Conservation (phyloP, 2,797 vertebrate species). For the Avahi laniger region DNA sequence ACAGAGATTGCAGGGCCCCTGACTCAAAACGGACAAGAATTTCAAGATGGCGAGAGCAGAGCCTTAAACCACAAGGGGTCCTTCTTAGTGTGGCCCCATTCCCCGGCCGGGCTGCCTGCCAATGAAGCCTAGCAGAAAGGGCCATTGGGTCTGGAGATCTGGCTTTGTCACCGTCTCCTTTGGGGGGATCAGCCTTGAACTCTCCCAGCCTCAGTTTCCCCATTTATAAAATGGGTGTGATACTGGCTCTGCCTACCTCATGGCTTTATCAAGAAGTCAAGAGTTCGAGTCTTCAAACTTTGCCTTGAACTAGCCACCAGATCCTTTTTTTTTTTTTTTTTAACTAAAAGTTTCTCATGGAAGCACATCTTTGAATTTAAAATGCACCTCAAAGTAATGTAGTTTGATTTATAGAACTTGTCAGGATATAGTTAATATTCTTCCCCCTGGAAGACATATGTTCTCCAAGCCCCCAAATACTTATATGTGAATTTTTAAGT, state of each 20-base stretch:
- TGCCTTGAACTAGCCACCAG: background rate
- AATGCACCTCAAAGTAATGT: background rate
- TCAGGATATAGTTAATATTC: background rate
- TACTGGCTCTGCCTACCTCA: accelerated
- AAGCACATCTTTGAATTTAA: background rate
- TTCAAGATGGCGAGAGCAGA: background rate
- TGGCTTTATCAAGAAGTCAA: accelerated
- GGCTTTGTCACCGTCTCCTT: background rate
- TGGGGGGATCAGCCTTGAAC: background rate
- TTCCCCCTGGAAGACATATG: background rate
- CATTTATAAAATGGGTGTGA: background rate
- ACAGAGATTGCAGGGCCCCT: background rate
- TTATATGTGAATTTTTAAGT: background rate
- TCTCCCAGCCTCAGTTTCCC: background rate
- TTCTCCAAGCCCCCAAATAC: background rate
- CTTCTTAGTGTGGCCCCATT: background rate
- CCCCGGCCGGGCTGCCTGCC: background rate
- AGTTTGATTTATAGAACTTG: background rate
- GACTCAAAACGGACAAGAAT: background rate
- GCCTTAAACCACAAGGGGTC: accelerated
- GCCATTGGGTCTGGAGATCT: background rate
- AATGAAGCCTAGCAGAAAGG: background rate
- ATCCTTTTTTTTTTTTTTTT: background rate
- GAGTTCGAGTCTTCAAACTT: background rate
- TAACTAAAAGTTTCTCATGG: background rate